These are phyloP conservation scores for Rhinogobio ventralis DNA, from an alignment of 2,797 vertebrate species.

Conservation along the genomic window DNA sequence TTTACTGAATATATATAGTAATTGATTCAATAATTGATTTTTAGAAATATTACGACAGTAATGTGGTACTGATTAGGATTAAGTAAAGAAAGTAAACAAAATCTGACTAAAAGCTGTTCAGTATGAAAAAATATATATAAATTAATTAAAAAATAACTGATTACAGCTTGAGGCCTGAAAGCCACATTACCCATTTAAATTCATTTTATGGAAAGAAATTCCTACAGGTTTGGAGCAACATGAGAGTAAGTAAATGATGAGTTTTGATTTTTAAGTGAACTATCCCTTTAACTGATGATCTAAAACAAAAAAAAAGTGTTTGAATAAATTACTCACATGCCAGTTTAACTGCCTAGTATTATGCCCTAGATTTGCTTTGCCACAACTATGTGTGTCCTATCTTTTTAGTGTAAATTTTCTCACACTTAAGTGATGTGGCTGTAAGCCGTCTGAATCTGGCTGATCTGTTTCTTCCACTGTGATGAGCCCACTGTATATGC, in stretches of 20 bases:
- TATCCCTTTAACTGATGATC: background rate
- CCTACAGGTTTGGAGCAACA: background rate
- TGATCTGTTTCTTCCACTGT: conserved; percentile 28
- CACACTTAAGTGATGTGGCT: conserved; percentile 25
- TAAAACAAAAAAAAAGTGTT: background rate
- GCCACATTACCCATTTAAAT: background rate
- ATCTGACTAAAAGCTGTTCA: background rate
- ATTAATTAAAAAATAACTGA: background rate
- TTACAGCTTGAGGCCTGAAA: background rate
- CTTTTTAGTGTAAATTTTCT: conserved; percentile 20
- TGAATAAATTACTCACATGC: background rate
- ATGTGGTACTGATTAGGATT: background rate
- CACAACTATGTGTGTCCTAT: background rate
- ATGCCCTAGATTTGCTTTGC: background rate
- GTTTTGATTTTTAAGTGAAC: background rate
- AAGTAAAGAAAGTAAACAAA: background rate
- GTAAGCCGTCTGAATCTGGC: background rate
- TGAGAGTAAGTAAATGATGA: background rate
- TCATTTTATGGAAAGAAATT: background rate
- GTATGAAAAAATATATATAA: background rate
- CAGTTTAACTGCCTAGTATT: background rate
- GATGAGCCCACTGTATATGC: conserved; percentile 27
- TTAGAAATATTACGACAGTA: background rate
- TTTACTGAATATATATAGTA: too few species aligned
- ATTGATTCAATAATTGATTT: too few species aligned